Evolutionary conservation across 2,888 invertebrate species (phyloP).

Genomic region (Hemaris fuciformis): DNA sequence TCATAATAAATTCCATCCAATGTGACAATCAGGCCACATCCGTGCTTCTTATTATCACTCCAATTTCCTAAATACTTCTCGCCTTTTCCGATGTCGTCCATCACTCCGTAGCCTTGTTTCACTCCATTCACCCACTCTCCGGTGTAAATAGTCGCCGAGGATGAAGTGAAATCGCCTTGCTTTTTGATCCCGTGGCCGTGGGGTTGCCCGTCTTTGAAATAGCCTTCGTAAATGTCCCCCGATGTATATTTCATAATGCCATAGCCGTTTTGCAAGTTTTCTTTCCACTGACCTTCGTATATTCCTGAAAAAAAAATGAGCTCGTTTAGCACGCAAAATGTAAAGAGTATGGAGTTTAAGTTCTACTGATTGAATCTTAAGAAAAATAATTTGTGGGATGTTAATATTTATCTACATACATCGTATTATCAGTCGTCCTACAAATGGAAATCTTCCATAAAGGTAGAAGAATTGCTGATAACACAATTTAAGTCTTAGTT

Average conservation of each 20-base stretch:
- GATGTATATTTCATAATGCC: conserved; percentile 88
- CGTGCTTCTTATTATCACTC: conserved; percentile 91
- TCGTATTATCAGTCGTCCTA: too few species aligned
- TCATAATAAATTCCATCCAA: conserved; percentile 95
- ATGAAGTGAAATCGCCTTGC: conserved; percentile 89
- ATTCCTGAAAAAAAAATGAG: conserved; percentile 71
- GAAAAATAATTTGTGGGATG: too few species aligned
- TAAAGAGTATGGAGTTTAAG: too few species aligned
- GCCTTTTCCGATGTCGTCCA: conserved; percentile 92
- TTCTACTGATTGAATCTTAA: too few species aligned
- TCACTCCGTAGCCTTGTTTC: conserved; percentile 93
- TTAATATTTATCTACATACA: too few species aligned
- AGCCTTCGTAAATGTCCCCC: conserved; percentile 92
- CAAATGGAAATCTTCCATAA: too few species aligned
- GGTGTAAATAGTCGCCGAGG: conserved; percentile 90
- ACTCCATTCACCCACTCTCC: conserved; percentile 92
- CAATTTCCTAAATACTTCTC: conserved; percentile 96
- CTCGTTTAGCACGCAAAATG: too few species aligned
- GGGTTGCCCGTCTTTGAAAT: conserved; percentile 90
- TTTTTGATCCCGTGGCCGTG: conserved; percentile 93
- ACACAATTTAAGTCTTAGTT: too few species aligned
- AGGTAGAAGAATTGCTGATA: too few species aligned
- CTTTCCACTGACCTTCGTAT: conserved; percentile 91
- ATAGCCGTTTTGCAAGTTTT: conserved; percentile 91
- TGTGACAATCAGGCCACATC: conserved; percentile 92